A percentile compares a stretch with the other conserved stretches of the same genome.
Conservation (phyloP, 2,888 invertebrate species). For the Tortricodes alternella region DNA sequence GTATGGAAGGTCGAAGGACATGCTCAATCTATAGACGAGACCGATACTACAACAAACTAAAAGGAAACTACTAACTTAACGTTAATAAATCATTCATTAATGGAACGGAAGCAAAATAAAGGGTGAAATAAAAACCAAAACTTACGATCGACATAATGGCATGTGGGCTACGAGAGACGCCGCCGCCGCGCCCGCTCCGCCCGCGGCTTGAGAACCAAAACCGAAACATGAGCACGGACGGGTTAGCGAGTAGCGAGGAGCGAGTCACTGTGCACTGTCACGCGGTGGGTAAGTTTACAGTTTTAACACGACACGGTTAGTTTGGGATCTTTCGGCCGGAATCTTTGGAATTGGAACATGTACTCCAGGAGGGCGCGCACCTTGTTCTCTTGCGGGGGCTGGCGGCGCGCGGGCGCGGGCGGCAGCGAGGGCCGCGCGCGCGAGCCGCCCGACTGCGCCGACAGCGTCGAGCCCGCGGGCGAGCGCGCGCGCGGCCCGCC, state of each 20-base stretch:
- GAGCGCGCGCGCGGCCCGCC: conserved; percentile 54
- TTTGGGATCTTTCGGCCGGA: conserved; percentile 34
- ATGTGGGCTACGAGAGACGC: conserved; percentile 51
- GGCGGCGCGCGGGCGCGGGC: conserved; percentile 47
- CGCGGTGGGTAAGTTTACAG: conserved; percentile 50
- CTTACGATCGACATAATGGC: conserved; percentile 82
- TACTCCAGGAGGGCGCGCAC: conserved; percentile 88
- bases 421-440: conserved; percentile 53
- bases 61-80: conserved; percentile 39
- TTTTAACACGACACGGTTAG: conserved; percentile 41
- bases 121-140: conserved; percentile 51
- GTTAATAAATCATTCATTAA: conserved; percentile 17
- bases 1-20: not conserved
- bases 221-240: conserved; percentile 43
- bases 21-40: conserved; percentile 38
- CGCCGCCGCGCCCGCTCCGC: conserved; percentile 33
- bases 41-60: conserved; percentile 42
- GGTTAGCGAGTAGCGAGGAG: too few relatives aligned
- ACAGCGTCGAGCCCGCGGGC: too few relatives aligned
- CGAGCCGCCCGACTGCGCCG: conserved; percentile 32
- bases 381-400: conserved; percentile 80
- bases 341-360: conserved; percentile 61
- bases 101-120: conserved; percentile 42
- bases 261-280: conserved; percentile 58
- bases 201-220: conserved; percentile 47